Conservation (phyloP, 2,888 invertebrate species). For the Willowsia nigromaculata region DNA sequence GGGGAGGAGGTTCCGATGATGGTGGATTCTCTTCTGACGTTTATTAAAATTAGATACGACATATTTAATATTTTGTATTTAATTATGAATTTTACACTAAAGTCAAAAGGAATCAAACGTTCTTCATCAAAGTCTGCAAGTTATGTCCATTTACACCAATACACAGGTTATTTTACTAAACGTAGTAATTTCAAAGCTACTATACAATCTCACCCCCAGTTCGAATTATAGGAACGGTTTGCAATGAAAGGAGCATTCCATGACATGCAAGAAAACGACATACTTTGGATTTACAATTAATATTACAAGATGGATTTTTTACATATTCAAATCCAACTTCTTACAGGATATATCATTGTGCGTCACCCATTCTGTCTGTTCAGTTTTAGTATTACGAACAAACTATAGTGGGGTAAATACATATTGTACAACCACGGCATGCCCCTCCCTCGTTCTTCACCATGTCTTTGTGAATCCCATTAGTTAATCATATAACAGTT, state of each 20-base stretch:
- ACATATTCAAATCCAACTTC: not conserved
- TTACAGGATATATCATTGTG: not conserved
- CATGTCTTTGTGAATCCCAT: not conserved
- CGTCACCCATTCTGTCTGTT: not conserved
- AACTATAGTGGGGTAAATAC: not conserved
- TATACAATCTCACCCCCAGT: not conserved
- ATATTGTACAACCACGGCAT: not conserved
- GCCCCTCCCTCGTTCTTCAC: not conserved
- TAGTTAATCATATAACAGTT: not conserved
- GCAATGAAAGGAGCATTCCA: conserved; percentile 56
- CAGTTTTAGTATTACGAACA: not conserved
- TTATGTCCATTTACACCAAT: conserved; percentile 17
- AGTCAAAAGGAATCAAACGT: not conserved
- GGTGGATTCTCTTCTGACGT: conserved; percentile 78
- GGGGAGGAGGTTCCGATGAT: conserved; percentile 76
- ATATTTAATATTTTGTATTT: not conserved
- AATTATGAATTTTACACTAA: conserved; percentile 1
- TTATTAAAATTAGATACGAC: conserved; percentile 62
- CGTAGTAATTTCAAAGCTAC: not conserved
- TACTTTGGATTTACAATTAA: not conserved
- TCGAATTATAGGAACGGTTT: not conserved
- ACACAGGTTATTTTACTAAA: not conserved
- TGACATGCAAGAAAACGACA: not conserved
- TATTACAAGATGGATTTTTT: not conserved
- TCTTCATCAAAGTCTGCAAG: not conserved